Conservation (phyloP, 2,888 invertebrate genomes). For the Cataglyphis livida region DNA sequence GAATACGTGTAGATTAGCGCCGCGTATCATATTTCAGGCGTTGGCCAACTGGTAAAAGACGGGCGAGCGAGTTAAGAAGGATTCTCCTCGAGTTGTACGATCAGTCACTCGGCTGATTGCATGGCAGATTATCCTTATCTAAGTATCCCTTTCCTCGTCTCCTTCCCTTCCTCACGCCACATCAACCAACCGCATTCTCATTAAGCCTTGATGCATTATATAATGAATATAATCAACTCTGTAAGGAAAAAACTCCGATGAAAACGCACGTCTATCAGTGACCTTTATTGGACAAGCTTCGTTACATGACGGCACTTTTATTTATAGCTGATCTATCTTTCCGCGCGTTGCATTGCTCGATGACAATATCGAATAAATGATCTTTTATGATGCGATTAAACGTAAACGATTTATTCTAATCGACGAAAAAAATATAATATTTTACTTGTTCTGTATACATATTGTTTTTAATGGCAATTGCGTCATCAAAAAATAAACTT, state of each 20-base stretch:
- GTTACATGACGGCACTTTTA: constrained; percentile 22
- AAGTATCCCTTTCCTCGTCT: background rate
- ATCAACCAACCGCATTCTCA: background rate
- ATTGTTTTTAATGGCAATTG: background rate
- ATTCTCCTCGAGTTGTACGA: constrained; percentile 17
- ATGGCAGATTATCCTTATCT: constrained; percentile 44
- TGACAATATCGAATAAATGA: background rate
- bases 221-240: constrained; percentile 37
- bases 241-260: background rate
- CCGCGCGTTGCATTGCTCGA: constrained; percentile 3
- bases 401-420: constrained; percentile 23
- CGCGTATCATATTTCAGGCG: constrained; percentile 29
- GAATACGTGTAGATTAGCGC: constrained; percentile 36
- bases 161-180: background rate
- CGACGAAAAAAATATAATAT: background rate
- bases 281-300: constrained; percentile 30
- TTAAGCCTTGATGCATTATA: constrained; percentile 19
- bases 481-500: background rate
- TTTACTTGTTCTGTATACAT: background rate
- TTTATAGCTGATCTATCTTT: constrained; percentile 39
- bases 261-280: constrained; percentile 19
- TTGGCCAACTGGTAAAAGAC: background rate
- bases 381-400: background rate
- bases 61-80: constrained; percentile 23
- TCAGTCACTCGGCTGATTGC: constrained; percentile 47